Conservation (phyloP, 2,113 vertebrate genomes). For the Ailuropoda melanoleuca region DNA sequence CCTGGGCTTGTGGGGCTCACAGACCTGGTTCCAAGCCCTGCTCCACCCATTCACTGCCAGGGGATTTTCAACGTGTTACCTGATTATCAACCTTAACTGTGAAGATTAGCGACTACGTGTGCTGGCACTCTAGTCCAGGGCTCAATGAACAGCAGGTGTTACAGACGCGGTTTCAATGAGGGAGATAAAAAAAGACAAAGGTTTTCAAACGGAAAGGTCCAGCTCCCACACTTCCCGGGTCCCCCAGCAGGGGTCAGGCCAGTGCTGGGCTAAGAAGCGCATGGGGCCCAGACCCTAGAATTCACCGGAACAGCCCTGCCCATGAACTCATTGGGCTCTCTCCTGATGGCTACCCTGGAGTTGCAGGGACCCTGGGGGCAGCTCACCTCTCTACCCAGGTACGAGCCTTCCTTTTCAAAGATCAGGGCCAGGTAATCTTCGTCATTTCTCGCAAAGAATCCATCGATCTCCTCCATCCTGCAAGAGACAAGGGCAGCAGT, state of each 20-base stretch:
- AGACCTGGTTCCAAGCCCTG: neutral
- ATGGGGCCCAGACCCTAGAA: rapidly evolving
- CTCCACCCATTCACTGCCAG: neutral
- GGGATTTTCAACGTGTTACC: neutral
- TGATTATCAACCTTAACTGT: neutral
- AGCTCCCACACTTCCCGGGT: neutral
- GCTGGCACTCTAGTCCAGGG: neutral
- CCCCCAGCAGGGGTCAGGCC: constrained; percentile 42
- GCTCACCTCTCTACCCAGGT: constrained; percentile 93
- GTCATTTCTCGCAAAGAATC: constrained; percentile 89
- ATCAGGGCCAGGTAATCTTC: constrained; percentile 90
- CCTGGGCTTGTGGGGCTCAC: neutral
- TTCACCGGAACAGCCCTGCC: neutral
- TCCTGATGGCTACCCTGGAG: neutral
- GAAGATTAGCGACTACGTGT: neutral
- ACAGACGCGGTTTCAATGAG: neutral
- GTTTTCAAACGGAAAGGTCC: neutral
- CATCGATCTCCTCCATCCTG: constrained; percentile 88
- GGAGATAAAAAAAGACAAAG: neutral
- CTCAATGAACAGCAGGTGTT: neutral
- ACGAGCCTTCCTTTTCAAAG: constrained; percentile 90
- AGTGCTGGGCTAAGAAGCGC: neutral
- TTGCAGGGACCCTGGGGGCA: rapidly evolving
- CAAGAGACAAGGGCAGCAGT: constrained; percentile 54
- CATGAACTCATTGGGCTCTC: neutral